Base-by-base conservation (phyloP, 2,888 invertebrate species). In the Neoascia interrupta region DNA sequence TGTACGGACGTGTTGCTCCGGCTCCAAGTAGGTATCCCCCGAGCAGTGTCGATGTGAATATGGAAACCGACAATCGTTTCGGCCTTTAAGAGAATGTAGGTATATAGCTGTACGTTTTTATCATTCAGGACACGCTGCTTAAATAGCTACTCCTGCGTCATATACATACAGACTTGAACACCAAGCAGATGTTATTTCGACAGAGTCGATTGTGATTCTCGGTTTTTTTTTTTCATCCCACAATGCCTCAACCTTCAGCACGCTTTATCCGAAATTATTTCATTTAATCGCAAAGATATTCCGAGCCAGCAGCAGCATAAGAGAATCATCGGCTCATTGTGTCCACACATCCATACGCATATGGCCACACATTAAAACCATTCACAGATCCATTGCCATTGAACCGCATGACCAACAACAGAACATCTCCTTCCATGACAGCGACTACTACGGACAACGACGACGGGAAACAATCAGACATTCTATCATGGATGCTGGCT, bases 211-310 rank as follows among this genome's bases (percentile, higher is more conserved):
- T 66, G 39, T 6, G 73, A 49, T 26, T 47, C 53, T 54, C 16
- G 19, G 58, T 13, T 23, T 10, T n/a, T n/a, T n/a, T n/a, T n/a
- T n/a, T n/a, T n/a, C n/a, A n/a, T 28, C 11, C 34, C 23, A 37
- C 37, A 4, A 8, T 6, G 10, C 8, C 5, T 15, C 31, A 4
- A 11, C 15, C 45, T 16, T 15, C 61, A 45, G 36, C 41, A 54
- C 49, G 49, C 41, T 61, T 37, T 28, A 6, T 3, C 60, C 66
- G 31, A 79, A 79, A 79, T 79, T 73, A 79, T 79, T 79, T 79
- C 79, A 73, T 79, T 73, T 73, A 73, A 66, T 79, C 54, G 47
- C 79, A 79, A 79, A 60, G 60, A 79, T 72, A 73, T 73, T 68
- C 66, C 34, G 11, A 64, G 41, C 21, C 28, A 13, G 11, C 18